These are phyloP conservation scores for Drosophila sturtevanti DNA, from an alignment of 1,140 invertebrate genomes.

Conservation along the genomic window DNA sequence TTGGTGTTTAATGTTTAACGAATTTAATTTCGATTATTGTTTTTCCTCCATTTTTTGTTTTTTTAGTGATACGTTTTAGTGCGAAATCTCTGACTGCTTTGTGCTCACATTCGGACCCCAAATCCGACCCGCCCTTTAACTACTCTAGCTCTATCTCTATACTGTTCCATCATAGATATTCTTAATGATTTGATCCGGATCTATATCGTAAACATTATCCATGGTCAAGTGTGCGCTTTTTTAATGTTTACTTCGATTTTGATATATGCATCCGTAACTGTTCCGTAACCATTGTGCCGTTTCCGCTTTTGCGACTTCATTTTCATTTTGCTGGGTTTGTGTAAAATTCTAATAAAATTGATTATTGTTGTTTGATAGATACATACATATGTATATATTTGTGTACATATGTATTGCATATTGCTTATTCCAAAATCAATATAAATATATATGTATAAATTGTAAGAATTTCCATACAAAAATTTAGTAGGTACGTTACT, in stretches of 20 bases:
- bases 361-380: constrained; percentile 80
- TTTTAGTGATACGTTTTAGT: constrained; percentile 74
- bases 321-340: constrained; percentile 35
- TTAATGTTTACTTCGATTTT: constrained; percentile 28
- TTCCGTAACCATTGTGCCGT: constrained; percentile 16
- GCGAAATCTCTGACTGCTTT: constrained; percentile 75
- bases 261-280: neutral
- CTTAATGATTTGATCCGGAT: neutral
- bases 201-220: constrained; percentile 29
- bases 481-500: constrained; percentile 82
- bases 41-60: constrained; percentile 50
- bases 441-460: constrained; percentile 82
- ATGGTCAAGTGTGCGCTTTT: constrained; percentile 45
- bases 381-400: constrained; percentile 52
- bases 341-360: constrained; percentile 81
- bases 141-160: constrained; percentile 41
- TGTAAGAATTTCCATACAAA: constrained; percentile 82
- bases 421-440: constrained; percentile 82
- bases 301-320: constrained; percentile 36
- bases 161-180: neutral
- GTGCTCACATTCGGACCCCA: constrained; percentile 33
- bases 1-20: constrained; percentile 68
- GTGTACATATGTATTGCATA: constrained; percentile 65
- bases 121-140: constrained; percentile 15
- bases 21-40: constrained; percentile 76